Evolutionary conservation across 2,797 vertebrate genomes (phyloP), one percentile per base, ranked within the genome.

Genomic region (Tenualosa ilisha): DNA sequence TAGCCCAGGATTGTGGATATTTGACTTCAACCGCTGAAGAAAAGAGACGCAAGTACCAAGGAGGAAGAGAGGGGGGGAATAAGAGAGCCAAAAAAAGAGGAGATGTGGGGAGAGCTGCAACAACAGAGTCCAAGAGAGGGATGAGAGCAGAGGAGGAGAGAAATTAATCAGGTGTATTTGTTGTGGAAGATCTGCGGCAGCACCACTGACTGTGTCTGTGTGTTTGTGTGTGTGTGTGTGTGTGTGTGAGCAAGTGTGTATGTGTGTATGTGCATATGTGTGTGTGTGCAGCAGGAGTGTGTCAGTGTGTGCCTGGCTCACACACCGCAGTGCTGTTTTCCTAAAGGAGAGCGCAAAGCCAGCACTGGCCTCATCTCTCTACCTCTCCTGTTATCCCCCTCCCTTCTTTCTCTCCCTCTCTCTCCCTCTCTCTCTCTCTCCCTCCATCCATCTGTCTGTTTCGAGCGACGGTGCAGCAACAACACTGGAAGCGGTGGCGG

Each of bases 271-370:
- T 22, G 86, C 65, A 82, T 51, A 86, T 43, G 89, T 68, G 86
- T 53, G 86, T 84, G 90, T 43, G 87, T 84, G 89, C 88, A 88
- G 93, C 92, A 93, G 92, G 17, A 79, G 79, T 63, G 85, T 24
- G 82, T 83, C 84, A 87, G 85, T 26, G 86, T 86, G 84, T 81
- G 75, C 84, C 83, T 84, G 88, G 81, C 87, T 84, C 88, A 93
- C 92, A 93, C 92, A 93, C 96, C 93, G 96, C 96, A 96, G 94
- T 96, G 95, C 95, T 94, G 94, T 85, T 86, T 82, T 89, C 87
- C n/a, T 86, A 89, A 89, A 88, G 84, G 72, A 88, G 91, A 79
- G 72, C 81, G 20, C 51, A 56, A 79, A 65, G 63, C 84, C 86
- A 83, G 84, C 53, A 90, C 87, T 88, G 89, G 89, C 82, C 31